phyloP scores from a whole-genome alignment of 2,888 invertebrate species.

The Clusia tigrina region DNA sequence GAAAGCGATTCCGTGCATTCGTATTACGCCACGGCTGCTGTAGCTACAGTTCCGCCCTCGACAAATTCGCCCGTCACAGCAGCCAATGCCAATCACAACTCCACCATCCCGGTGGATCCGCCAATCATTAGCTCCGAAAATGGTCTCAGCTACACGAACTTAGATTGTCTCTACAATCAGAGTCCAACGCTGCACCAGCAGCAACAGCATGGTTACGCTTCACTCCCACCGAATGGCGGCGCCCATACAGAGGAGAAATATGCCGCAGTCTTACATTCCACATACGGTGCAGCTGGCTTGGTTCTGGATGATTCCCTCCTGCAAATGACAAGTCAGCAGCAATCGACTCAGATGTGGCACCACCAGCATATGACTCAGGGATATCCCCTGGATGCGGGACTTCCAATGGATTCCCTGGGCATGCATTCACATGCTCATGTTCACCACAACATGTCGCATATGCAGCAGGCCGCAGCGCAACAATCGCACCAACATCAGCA shows the following conservation, averaged over 20 bases:
- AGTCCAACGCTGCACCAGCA: slow-evolving; percentile 66
- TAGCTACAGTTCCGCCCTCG: slow-evolving; percentile 51
- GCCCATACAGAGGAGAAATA: slow-evolving; percentile 58
- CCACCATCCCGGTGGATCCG: slow-evolving; percentile 58
- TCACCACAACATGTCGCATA: slow-evolving; percentile 51
- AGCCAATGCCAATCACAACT: slow-evolving; percentile 45
- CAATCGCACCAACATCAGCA: slow-evolving; percentile 43
- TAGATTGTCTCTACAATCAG: slow-evolving; percentile 75
- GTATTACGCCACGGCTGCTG: slow-evolving; percentile 59
- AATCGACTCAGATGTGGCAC: slow-evolving; percentile 53
- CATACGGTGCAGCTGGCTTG: slow-evolving; percentile 63
- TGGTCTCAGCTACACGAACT: slow-evolving; percentile 87
- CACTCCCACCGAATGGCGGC: slow-evolving; percentile 38
- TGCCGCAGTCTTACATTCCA: slow-evolving; percentile 69
- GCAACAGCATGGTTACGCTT: slow-evolving; percentile 42
- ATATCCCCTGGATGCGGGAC: slow-evolving; percentile 43
- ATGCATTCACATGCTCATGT: slow-evolving; percentile 57
- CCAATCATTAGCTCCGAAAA: slow-evolving; percentile 85
- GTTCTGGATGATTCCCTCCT: slow-evolving; percentile 57
- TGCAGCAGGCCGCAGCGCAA: slow-evolving; percentile 24
- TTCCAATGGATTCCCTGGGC: slow-evolving; percentile 50
- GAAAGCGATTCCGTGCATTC: slow-evolving; percentile 62
- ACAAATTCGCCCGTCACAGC: slow-evolving; percentile 52
- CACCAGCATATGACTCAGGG: slow-evolving; percentile 53
- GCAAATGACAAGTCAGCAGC: slow-evolving; percentile 50